Conservation (phyloP, 1,140 invertebrate species). For the Drosophila repletoides region DNA sequence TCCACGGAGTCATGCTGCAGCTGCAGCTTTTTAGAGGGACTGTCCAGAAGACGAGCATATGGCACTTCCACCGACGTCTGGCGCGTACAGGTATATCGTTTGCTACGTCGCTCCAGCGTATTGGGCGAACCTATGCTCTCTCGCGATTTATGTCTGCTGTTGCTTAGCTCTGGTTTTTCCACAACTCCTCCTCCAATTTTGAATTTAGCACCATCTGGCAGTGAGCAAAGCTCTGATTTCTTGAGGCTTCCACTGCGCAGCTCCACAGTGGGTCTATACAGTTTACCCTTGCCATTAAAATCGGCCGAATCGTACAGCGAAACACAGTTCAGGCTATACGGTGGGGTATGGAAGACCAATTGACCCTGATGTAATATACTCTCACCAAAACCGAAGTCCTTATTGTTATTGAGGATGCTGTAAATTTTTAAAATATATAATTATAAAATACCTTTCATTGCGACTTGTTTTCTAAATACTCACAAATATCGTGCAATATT, state of each 20-base stretch:
- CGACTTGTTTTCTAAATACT: slow-evolving; percentile 33
- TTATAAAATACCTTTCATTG: too few relatives aligned
- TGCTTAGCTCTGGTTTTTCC: slow-evolving; percentile 67
- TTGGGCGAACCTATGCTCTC: slow-evolving; percentile 80
- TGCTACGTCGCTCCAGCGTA: slow-evolving; percentile 71
- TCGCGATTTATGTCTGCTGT: slow-evolving; percentile 59
- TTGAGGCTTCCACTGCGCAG: slow-evolving; percentile 73
- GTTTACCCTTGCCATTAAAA: slow-evolving; percentile 76
- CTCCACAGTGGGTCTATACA: slow-evolving; percentile 63
- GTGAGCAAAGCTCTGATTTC: slow-evolving; percentile 61
- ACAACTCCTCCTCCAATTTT: slow-evolving; percentile 64
- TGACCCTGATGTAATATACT: slow-evolving; percentile 94
- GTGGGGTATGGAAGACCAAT: slow-evolving; percentile 95
- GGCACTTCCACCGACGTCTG: slow-evolving; percentile 87
- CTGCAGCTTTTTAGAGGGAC: slow-evolving; percentile 81
- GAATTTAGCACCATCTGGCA: slow-evolving; percentile 66
- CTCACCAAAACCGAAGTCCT: slow-evolving; percentile 93
- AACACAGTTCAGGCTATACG: slow-evolving; percentile 91
- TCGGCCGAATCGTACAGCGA: slow-evolving; percentile 87
- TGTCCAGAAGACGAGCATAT: slow-evolving; percentile 90
- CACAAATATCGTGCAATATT: slow-evolving; percentile 91
- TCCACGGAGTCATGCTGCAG: slow-evolving; percentile 60
- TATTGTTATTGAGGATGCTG: slow-evolving; percentile 83
- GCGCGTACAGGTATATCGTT: slow-evolving; percentile 70
- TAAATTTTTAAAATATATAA: too few relatives aligned